Conservation (phyloP, 2,797 vertebrate genomes). For the Falco biarmicus region DNA sequence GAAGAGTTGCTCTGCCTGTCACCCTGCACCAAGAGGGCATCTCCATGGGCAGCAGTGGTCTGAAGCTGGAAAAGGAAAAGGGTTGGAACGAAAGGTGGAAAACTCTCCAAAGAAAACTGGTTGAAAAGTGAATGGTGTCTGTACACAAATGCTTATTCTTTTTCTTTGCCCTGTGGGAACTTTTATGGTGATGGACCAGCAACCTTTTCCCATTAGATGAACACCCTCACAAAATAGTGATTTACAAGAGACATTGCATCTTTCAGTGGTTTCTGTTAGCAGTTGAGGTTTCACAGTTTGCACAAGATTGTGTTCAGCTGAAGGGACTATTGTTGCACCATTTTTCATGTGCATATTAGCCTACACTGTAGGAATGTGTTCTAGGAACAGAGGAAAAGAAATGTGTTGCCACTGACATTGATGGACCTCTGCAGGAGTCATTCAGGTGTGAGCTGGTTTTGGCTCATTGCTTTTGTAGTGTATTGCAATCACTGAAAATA, state of each 20-base stretch:
- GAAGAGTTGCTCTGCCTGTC: neutral
- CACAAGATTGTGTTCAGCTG: neutral
- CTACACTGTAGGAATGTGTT: neutral
- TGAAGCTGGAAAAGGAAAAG: neutral
- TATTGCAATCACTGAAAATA: neutral
- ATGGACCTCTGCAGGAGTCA: neutral
- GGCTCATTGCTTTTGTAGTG: neutral
- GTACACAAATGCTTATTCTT: neutral
- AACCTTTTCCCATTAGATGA: neutral
- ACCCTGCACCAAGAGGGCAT: fast-evolving
- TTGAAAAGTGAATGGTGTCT: neutral
- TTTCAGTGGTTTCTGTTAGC: neutral
- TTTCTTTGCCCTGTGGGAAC: neutral
- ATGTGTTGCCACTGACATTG: neutral
- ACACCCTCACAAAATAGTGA: neutral
- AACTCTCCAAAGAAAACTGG: neutral
- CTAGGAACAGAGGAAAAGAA: neutral
- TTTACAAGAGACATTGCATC: neutral
- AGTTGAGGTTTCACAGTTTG: neutral
- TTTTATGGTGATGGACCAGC: neutral
- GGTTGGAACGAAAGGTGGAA: neutral
- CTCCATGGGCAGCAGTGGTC: neutral
- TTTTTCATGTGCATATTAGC: neutral
- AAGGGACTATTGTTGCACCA: neutral
- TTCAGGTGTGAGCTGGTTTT: neutral